phyloP scores from a whole-genome alignment of 2,797 vertebrate genomes.

The Danio jaintianensis region DNA sequence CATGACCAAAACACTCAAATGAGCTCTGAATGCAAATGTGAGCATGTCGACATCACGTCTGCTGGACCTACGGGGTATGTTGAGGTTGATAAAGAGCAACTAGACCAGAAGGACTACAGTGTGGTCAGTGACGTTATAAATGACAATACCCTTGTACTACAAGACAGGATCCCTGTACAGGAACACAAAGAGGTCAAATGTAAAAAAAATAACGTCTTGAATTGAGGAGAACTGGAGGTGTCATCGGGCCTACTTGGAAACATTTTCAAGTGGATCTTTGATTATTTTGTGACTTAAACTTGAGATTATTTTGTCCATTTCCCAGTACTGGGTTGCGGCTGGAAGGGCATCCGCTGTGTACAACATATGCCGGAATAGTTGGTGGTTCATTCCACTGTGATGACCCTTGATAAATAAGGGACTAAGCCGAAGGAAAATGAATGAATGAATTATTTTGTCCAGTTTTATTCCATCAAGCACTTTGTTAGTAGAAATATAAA shows the following conservation, averaged over 20 bases:
- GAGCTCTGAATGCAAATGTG: neutral
- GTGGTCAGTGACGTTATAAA: slow-evolving; percentile 80
- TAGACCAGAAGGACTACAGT: slow-evolving; percentile 80
- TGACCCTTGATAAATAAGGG: no score
- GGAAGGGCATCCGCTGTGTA: no score
- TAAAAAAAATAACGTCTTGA: neutral
- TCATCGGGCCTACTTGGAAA: slow-evolving; percentile 22
- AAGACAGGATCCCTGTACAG: slow-evolving; percentile 45
- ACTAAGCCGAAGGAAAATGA: no score
- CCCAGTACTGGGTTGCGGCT: no score
- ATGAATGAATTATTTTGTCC: neutral
- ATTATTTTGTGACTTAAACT: neutral
- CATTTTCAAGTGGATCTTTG: slow-evolving; percentile 14
- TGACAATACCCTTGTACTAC: slow-evolving; percentile 80
- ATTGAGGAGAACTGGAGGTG: slow-evolving; percentile 11
- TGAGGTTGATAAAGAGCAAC: slow-evolving; percentile 80
- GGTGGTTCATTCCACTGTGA: no score
- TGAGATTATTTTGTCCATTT: no score
- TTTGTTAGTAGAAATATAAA: slow-evolving; percentile 3
- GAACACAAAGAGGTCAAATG: slow-evolving; percentile 23
- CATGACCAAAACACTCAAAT: neutral
- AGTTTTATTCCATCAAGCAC: neutral
- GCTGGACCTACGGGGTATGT: slow-evolving; percentile 72
- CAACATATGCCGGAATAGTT: no score
- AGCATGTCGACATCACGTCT: neutral